Base-by-base conservation (phyloP, 2,888 invertebrate species). In the Yponomeuta plumbellus region DNA sequence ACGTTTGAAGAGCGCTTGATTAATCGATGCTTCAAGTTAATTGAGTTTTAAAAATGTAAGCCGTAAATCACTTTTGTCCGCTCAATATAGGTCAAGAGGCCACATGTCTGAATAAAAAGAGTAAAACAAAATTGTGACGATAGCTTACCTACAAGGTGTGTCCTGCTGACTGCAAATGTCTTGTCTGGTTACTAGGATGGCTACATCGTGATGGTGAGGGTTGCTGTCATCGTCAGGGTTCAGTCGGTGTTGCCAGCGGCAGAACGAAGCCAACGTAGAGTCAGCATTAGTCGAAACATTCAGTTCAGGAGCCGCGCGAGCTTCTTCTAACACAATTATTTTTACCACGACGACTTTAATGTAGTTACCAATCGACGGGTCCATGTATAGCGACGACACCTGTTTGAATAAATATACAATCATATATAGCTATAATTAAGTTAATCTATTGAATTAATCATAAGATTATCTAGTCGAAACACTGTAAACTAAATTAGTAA, bases 161-260 rank as follows among this genome's bases (percentile, higher is more conserved):
- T 91, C 91, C 76, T 91, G 87, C 72, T 84, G 92, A 68, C 94
- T 93, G 83, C 95, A 95, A 74, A 95, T 95, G 80, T 94, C 94
- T 80, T 93, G 93, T 76, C 95, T 94, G 26, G 97, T 97, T 70
- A 97, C 94, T 63, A 97, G 92, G 71, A 97, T 94, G 59, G 97
- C 97, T 6, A 97, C 97, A 79, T 97, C 97, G 81, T 97, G 97
- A 78, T 97, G 97, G 77, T 96, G 94, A 1, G 97, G 97, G 84
- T 97, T 95, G 17, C 93, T 88, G 76, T 97, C 97, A 73, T 95
- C 93, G 23, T 91, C 91, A 2, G 95, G 95, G 83, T 97, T 97
- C 69, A 95, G 86, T 64, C 91, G 91, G 75, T 94, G 93, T 80
- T 97, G 97, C 96, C 96, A 97, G 76, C 93, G 92, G 87, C 98